Conservation (phyloP, 2,888 invertebrate species). For the Tinea semifulvella region DNA sequence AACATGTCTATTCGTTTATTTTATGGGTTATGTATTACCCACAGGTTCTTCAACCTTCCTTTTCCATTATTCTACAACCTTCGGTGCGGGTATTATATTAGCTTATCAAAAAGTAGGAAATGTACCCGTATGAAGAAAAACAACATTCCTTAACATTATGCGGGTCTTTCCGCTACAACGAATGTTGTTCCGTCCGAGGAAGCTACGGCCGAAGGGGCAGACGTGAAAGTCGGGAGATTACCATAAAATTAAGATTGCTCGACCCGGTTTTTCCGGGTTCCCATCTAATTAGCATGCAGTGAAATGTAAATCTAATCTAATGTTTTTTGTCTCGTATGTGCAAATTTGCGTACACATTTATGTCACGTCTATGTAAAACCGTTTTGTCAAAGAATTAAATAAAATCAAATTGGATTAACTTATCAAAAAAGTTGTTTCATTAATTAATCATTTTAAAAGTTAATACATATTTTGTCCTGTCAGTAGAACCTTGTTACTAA, state of each 20-base stretch:
- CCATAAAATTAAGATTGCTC: constrained; percentile 13
- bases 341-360: background rate
- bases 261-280: constrained; percentile 13
- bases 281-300: constrained; percentile 9
- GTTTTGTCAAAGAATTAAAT: too few relatives aligned
- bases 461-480: too few relatives aligned
- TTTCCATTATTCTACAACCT: too few relatives aligned
- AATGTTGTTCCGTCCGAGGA: constrained; percentile 3
- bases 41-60: too few relatives aligned
- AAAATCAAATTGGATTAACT: too few relatives aligned
- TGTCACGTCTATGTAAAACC: background rate
- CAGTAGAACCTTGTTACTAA: too few relatives aligned
- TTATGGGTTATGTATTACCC: too few relatives aligned
- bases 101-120: constrained; percentile 4
- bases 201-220: constrained; percentile 10
- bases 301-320: background rate
- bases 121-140: constrained; percentile 19
- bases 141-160: constrained; percentile 23
- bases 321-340: background rate
- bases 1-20: too few relatives aligned
- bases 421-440: too few relatives aligned
- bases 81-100: background rate
- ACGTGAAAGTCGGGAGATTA: background rate
- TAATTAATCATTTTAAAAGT: too few relatives aligned
- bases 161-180: constrained; percentile 28